A percentile compares a stretch with the other conserved stretches of the same genome.
These are phyloP conservation scores for Eugnorisma glareosa DNA, from an alignment of 2,888 invertebrate genomes.

Conservation along the genomic window DNA sequence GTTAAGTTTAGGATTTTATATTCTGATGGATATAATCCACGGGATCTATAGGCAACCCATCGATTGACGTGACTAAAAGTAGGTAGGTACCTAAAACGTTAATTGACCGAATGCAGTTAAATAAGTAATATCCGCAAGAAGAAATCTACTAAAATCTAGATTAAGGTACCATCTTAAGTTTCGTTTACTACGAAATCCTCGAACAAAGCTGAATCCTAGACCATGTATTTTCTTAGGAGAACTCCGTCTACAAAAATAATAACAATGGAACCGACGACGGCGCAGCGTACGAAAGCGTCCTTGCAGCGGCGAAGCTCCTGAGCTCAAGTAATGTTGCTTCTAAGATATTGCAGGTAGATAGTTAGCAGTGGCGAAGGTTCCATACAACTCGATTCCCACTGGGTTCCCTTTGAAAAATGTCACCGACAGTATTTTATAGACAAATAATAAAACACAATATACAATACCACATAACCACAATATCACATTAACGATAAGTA, in stretches of 20 bases:
- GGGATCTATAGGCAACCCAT: background rate
- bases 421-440: no score
- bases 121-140: background rate
- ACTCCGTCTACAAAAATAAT: constrained; percentile 28
- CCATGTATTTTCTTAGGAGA: constrained; percentile 26
- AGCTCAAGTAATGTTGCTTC: constrained; percentile 13
- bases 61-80: background rate
- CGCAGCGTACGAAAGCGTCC: constrained; percentile 14
- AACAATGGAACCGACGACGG: constrained; percentile 36
- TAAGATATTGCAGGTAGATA: constrained; percentile 9
- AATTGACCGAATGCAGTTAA: no score
- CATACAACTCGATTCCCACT: no score
- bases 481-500: no score
- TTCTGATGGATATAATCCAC: background rate
- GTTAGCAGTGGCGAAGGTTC: no score
- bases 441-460: no score
- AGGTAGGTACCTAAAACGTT: background rate
- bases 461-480: no score
- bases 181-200: constrained; percentile 1
- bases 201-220: background rate
- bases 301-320: constrained; percentile 11
- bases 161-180: background rate
- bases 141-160: background rate
- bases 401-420: no score
- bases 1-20: background rate